A percentile compares a stretch with the other conserved stretches of the same genome.
Conservation (phyloP, 2,888 invertebrate genomes). For the Argyresthia albistria region DNA sequence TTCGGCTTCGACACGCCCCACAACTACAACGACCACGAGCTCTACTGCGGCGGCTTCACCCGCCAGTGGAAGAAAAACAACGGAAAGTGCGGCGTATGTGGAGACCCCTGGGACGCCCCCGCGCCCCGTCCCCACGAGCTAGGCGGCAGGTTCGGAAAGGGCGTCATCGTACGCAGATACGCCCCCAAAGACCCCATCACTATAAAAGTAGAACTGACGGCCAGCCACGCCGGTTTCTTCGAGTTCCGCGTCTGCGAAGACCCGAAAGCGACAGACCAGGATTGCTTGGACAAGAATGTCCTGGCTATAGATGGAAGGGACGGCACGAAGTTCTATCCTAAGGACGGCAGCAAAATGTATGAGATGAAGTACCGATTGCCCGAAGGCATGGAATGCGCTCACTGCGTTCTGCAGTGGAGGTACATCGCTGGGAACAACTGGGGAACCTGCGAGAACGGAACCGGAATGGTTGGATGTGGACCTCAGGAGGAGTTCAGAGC, state of each 20-base stretch:
- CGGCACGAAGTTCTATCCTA: constrained; percentile 78
- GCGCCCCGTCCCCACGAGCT: constrained; percentile 84
- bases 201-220: constrained; percentile 88
- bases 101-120: constrained; percentile 85
- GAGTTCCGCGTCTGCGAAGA: constrained; percentile 88
- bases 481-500: constrained; percentile 91
- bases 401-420: constrained; percentile 91
- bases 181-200: constrained; percentile 77
- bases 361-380: constrained; percentile 80
- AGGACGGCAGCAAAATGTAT: constrained; percentile 84
- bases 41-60: constrained; percentile 90
- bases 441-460: constrained; percentile 82
- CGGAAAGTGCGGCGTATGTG: constrained; percentile 90
- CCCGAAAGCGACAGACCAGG: constrained; percentile 78
- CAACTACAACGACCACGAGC: constrained; percentile 91
- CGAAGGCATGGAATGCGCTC: constrained; percentile 78
- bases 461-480: constrained; percentile 88
- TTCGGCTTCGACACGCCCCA: constrained; percentile 90
- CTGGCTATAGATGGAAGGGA: constrained; percentile 69
- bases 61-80: constrained; percentile 85
- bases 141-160: constrained; percentile 87
- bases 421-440: constrained; percentile 91
- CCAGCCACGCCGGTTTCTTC: constrained; percentile 89
- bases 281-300: constrained; percentile 82
- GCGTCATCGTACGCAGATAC: constrained; percentile 86